Evolutionary conservation across 2,888 invertebrate species (phyloP).

Genomic region (Chymomyza procnemis): DNA sequence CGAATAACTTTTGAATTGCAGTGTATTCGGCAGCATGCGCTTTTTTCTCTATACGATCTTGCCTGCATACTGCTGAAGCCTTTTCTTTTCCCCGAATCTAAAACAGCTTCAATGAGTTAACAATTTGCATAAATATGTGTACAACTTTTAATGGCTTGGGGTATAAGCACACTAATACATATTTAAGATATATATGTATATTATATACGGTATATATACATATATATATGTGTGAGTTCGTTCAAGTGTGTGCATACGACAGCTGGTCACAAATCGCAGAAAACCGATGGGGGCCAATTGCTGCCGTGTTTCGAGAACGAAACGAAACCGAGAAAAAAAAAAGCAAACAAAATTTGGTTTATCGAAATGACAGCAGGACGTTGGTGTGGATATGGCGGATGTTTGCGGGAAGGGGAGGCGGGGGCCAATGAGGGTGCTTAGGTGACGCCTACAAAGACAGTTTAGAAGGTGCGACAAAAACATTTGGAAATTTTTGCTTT

Average conservation of each 20-base stretch:
- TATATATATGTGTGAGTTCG: neutral
- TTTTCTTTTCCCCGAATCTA: neutral
- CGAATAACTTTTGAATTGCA: too few relatives aligned
- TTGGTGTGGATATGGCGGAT: neutral
- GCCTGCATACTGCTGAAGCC: neutral
- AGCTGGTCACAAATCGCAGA: neutral
- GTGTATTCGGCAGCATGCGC: too few relatives aligned
- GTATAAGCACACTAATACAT: neutral
- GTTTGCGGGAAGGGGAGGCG: conserved; percentile 1
- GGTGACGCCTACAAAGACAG: neutral
- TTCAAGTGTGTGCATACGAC: neutral
- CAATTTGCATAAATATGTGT: neutral
- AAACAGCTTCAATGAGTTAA: neutral
- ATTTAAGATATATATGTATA: too few relatives aligned
- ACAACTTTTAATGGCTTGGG: neutral
- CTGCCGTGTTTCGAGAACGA: neutral
- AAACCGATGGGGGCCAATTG: neutral
- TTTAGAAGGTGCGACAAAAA: neutral
- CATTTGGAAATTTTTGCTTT: conserved; percentile 26
- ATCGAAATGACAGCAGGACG: neutral
- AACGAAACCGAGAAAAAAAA: too few relatives aligned
- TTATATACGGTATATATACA: neutral
- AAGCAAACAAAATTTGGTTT: neutral
- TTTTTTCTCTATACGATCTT: too few relatives aligned
- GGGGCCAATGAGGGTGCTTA: conserved; percentile 6